Evolutionary conservation across 2,888 invertebrate species (phyloP), one percentile per base, ranked within the genome.

Genomic region (Hipparchia semele): DNA sequence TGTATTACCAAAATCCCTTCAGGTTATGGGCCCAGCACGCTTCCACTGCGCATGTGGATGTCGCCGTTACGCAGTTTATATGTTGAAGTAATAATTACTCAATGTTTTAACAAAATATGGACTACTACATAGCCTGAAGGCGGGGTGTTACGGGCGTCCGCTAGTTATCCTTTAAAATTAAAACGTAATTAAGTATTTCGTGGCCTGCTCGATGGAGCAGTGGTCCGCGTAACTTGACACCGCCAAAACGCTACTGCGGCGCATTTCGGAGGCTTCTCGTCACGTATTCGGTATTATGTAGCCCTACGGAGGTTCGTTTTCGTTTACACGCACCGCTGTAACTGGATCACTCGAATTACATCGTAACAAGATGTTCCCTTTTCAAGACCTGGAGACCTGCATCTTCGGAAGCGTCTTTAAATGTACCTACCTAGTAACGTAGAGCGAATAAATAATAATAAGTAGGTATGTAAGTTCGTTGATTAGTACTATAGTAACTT

Each of bases 21-120:
- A 49, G 97, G 96, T 96, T 67, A 61, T 71, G 96, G 96, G 96
- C 96, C 96, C 96, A 96, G 96, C 96, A 96, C 96, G 96, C 96
- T 96, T 96, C 96, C 96, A 96, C 96, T 96, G 96, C 96, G 96
- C 96, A 39, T 39, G 23, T 23, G 23, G 23, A 23, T 23, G 23
- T 23, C 23, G 23, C 23, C 23, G 23, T 1, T 23, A 23, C 23
- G 23, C 1, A 23, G 23, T 23, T 23, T 23, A 23, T 23, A 23
- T 23, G 23, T 23, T n/a, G n/a, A n/a, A n/a, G n/a, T n/a, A n/a
- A n/a, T n/a, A n/a, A n/a, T n/a, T 23, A 23, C 23, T 23, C 23
- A 1, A 0, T 23, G 1, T 23, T 23, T 23, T 23, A 23, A 23
- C 23, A 23, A 23, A 23, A 23, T 23, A 23, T 23, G 23, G 23